Conservation (phyloP, 2,797 vertebrate species). For the Typhlichthys eigenmanni region DNA sequence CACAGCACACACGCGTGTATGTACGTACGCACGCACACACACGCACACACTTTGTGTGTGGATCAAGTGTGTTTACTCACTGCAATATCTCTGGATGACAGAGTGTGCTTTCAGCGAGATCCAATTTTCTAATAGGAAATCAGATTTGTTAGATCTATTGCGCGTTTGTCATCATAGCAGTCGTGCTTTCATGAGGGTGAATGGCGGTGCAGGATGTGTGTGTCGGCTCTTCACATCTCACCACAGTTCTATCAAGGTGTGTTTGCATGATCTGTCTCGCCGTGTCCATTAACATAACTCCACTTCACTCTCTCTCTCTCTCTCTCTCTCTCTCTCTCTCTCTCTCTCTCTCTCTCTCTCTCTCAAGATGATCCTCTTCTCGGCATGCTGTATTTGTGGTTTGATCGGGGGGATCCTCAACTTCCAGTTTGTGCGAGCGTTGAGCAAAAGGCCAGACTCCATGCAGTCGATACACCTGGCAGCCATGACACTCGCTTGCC, state of each 20-base stretch:
- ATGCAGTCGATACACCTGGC: slow-evolving; percentile 88
- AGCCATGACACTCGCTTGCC: slow-evolving; percentile 93
- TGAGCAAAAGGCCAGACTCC: slow-evolving; percentile 85
- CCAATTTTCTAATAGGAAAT: slow-evolving; percentile 56
- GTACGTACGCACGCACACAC: slow-evolving; percentile 14
- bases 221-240: slow-evolving; percentile 31
- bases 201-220: slow-evolving; percentile 16
- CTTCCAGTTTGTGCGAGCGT: slow-evolving; percentile 95
- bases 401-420: slow-evolving; percentile 97
- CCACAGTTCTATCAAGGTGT: slow-evolving; percentile 18
- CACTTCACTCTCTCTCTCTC: background rate
- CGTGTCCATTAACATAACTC: background rate
- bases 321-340: background rate
- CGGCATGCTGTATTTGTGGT: slow-evolving; percentile 97
- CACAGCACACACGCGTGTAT: slow-evolving; percentile 19
- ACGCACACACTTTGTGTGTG: slow-evolving; percentile 16
- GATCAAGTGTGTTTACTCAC: slow-evolving; percentile 38
- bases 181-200: slow-evolving; percentile 13
- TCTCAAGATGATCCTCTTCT: slow-evolving; percentile 96
- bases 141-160: slow-evolving; percentile 50
- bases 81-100: slow-evolving; percentile 36
- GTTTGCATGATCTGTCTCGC: slow-evolving; percentile 18
- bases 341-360: background rate
- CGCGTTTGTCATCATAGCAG: slow-evolving; percentile 32
- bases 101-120: slow-evolving; percentile 36